A percentile compares a stretch with the other conserved stretches of the same genome.
These are phyloP conservation scores for Drosophila emarginata DNA, from an alignment of 2,888 invertebrate species.

Conservation along the genomic window DNA sequence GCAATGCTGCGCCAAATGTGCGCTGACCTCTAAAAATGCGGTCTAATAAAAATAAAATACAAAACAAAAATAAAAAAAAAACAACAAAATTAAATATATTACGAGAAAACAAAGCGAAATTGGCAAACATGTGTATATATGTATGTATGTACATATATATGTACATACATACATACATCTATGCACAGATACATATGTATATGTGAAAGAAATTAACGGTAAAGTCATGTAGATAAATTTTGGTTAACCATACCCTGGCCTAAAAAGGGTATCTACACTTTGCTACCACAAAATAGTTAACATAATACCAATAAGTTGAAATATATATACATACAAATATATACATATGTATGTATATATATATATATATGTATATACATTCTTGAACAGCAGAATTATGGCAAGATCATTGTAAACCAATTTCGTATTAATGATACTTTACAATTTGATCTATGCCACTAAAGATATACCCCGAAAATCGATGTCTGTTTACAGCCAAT, in stretches of 20 bases:
- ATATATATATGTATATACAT: not conserved
- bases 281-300: not conserved
- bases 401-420: too few relatives aligned
- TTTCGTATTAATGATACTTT: too few relatives aligned
- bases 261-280: not conserved
- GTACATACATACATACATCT: slow-evolving; percentile 12
- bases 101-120: slow-evolving; percentile 66
- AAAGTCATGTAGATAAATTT: slow-evolving; percentile 63
- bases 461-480: too few relatives aligned
- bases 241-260: slow-evolving; percentile 16
- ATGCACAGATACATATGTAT: slow-evolving; percentile 12
- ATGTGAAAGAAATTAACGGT: slow-evolving; percentile 67
- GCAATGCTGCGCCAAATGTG: slow-evolving; percentile 72
- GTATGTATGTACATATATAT: slow-evolving; percentile 13
- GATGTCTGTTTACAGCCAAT: too few relatives aligned
- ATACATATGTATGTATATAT: not conserved
- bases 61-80: slow-evolving; percentile 33
- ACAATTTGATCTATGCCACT: too few relatives aligned
- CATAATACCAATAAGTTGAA: not conserved
- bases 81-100: slow-evolving; percentile 56
- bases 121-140: slow-evolving; percentile 53
- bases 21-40: slow-evolving; percentile 75
- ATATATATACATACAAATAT: too few relatives aligned
- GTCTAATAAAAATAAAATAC: slow-evolving; percentile 64
- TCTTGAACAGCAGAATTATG: not conserved